Percentiles rank a stretch among this genome's conserved stretches.
Conservation (phyloP, 1,140 invertebrate genomes). For the Tetragnatha versicolor region DNA sequence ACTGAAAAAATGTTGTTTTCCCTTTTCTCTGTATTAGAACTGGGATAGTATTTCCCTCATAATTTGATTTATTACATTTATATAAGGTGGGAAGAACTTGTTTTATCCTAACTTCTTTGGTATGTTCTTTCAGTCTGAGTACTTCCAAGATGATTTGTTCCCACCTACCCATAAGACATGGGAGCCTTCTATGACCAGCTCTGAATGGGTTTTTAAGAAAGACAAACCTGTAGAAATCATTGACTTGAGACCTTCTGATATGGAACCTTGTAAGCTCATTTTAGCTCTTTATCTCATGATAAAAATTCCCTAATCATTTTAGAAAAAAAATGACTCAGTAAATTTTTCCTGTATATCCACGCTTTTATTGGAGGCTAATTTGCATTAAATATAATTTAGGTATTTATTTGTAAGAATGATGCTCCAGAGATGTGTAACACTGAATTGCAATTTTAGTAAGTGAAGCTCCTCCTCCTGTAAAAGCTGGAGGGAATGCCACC, state of each 20-base stretch:
- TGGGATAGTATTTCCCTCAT: background rate
- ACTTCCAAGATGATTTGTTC: conserved; percentile 96
- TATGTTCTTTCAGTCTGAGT: conserved; percentile 75
- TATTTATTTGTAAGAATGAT: too few species aligned
- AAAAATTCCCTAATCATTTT: too few species aligned
- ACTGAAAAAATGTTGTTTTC: too few species aligned
- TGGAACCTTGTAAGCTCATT: conserved; percentile 67
- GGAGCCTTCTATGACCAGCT: conserved; percentile 76
- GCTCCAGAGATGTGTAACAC: too few species aligned
- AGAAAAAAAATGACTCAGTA: too few species aligned
- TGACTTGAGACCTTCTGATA: conserved; percentile 83
- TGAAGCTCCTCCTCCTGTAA: conserved; percentile 42
- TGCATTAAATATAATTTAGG: too few species aligned
- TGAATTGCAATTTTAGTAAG: conserved; percentile 41
- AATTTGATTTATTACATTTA: background rate
- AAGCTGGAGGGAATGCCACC: conserved; percentile 4
- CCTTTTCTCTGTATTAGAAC: too few species aligned
- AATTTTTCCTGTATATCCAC: too few species aligned
- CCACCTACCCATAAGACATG: conserved; percentile 88
- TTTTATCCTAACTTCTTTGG: background rate
- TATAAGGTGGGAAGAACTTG: background rate
- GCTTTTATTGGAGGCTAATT: too few species aligned
- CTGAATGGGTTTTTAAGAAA: conserved; percentile 78
- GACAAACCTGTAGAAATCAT: conserved; percentile 72
- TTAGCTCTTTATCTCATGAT: too few species aligned